phyloP scores from a whole-genome alignment of 2,888 invertebrate genomes.

The Marronus borbonicus region DNA sequence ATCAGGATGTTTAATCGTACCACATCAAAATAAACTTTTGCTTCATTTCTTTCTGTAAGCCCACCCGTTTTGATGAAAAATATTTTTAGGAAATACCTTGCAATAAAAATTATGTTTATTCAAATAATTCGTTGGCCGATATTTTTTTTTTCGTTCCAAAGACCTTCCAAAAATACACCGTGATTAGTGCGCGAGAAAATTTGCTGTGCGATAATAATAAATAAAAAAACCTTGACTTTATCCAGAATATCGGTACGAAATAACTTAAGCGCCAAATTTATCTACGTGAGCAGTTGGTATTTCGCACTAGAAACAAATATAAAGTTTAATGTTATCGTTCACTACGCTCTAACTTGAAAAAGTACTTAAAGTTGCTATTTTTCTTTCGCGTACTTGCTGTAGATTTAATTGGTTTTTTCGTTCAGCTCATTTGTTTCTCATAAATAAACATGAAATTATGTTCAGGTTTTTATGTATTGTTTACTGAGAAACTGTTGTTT shows the following conservation, averaged over 20 bases:
- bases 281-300: neutral
- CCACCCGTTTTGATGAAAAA: conserved; percentile 24
- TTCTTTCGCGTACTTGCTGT: too few relatives aligned
- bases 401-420: too few relatives aligned
- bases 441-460: too few relatives aligned
- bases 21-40: conserved; percentile 46
- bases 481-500: too few relatives aligned
- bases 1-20: conserved; percentile 44
- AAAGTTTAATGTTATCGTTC: too few relatives aligned
- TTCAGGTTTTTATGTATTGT: too few relatives aligned
- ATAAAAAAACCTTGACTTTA: neutral
- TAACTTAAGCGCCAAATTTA: neutral
- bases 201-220: neutral
- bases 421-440: too few relatives aligned
- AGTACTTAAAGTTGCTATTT: too few relatives aligned
- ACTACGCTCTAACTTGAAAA: too few relatives aligned
- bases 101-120: conserved; percentile 24
- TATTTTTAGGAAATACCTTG: conserved; percentile 31
- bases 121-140: conserved; percentile 7
- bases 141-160: conserved; percentile 9
- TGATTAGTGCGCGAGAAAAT: neutral
- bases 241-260: neutral
- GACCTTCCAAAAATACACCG: neutral
- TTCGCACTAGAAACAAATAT: neutral
- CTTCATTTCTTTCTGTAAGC: conserved; percentile 24